Evolutionary conservation across 2,113 vertebrate species (phyloP), one percentile per base, ranked within the genome.

Genomic region (Vulpes vulpes): DNA sequence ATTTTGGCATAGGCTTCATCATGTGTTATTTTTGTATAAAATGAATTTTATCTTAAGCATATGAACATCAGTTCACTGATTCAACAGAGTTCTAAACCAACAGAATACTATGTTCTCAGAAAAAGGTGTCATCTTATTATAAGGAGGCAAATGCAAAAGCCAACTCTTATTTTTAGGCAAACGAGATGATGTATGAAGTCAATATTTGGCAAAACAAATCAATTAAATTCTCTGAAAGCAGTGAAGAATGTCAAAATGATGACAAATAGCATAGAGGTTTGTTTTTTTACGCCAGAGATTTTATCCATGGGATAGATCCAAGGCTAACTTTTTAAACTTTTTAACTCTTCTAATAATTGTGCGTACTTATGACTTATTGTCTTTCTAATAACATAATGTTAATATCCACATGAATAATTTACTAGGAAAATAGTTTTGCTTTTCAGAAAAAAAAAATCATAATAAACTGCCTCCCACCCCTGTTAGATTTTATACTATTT

Each of bases 21-120:
- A 67, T 73, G 71, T 73, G 17, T 25, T 91, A 84, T 80, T 94
- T 92, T 91, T 76, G 30, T 67, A 91, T 97, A 97, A 95, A 95
- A 84, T 64, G 4, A 53, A 88, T 73, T 59, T 76, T 53, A 3
- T 38, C 16, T 92, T 64, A 84, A 69, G 38, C 7, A 53, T 62
- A 49, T 60, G 32, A 80, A 14, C 23, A 27, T 95, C 38, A 85
- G 69, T 32, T 74, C 35, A 43, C 69, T 67, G 1, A 7, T 89
- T 17, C 74, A n/a, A 8, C 12, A 91, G 11, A 91, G 62, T 91
- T 95, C 87, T n/a, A 87, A 53, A 20, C 4, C n/a, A 95, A 49
- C 0, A 1, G 12, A 93, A 49, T 32, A 51, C 32, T 86, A 2
- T 76, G 25, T 65, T 65, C 20, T 89, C 78, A 27, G 4, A 96